These are phyloP conservation scores for Lasioglossum lativentre DNA, from an alignment of 2,888 invertebrate genomes.

Conservation along the genomic window DNA sequence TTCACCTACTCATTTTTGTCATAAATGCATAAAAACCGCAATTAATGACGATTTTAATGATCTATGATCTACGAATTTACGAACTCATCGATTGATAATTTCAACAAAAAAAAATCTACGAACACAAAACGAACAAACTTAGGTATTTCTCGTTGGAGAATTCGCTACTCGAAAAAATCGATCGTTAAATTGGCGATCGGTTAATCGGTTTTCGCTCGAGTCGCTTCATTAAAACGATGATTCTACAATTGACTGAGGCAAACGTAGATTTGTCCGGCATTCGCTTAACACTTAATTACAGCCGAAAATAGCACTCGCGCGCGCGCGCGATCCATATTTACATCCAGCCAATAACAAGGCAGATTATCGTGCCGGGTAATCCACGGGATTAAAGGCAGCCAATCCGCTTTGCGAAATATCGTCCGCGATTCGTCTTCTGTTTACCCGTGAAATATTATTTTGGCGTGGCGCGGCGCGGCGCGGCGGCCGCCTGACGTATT, in stretches of 20 bases:
- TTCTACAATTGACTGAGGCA: background rate
- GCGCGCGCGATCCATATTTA: constrained; percentile 7
- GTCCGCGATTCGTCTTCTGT: background rate
- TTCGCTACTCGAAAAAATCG: background rate
- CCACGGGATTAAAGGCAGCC: background rate
- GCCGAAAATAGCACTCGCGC: background rate
- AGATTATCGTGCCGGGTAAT: background rate
- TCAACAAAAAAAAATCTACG: too few species aligned
- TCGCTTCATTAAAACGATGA: background rate
- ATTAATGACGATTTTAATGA: too few species aligned
- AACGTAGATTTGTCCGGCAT: background rate
- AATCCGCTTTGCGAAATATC: constrained; percentile 10
- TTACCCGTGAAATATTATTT: constrained; percentile 1
- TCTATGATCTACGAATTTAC: too few species aligned
- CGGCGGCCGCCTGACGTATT: background rate
- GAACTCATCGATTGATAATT: too few species aligned
- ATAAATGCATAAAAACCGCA: too few species aligned
- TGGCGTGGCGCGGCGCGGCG: background rate
- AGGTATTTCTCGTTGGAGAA: too few species aligned
- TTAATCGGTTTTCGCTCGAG: background rate
- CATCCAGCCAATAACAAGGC: background rate
- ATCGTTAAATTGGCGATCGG: background rate
- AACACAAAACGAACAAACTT: too few species aligned
- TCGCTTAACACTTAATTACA: background rate
- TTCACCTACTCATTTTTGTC: too few species aligned